Base-by-base conservation (phyloP, 2,888 invertebrate species). In the Acleris holmiana region DNA sequence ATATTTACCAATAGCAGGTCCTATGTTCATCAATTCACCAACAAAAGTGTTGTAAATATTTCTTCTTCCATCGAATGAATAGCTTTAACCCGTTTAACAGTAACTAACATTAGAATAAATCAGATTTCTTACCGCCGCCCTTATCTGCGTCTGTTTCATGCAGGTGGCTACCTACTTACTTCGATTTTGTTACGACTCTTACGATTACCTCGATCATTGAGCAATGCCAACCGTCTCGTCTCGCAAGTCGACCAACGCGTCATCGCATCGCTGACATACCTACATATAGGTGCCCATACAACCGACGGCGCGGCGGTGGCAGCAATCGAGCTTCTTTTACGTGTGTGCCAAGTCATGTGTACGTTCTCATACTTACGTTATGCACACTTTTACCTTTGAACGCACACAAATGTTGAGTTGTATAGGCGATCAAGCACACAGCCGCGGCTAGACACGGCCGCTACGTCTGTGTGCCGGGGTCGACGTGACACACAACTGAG, bases 151-250 rank as follows among this genome's bases (percentile, higher is more conserved):
- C 40, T 58, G 54, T 48, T 25, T 18, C 50, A 49, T 44, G 40
- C 53, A 44, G 53, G 58, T 63, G 19, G 48, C 48, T 48, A 18
- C 19, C 48, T 64, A 54, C 48, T 48, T 59, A 59, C 64, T 53
- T 64, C 64, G 51, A 64, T 64, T 64, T 64, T 57, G 64, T 64
- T 64, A 84, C 79, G 75, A 82, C 79, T 76, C 78, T 64, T 85
- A 84, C 81, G 85, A 84, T 85, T 88, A 89, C 86, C 89, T 89
- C 88, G 86, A 91, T 90, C 91, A 91, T 90, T 91, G 91, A 91
- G 89, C 90, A 90, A 90, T 90, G 88, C 89, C 89, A 90, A 91
- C 88, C 83, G 89, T 89, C 90, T 89, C 90, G 89, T 88, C 89
- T 89, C 89, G 84, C 86, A 84, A 89, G 88, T 88, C 88, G 90